A percentile compares a stretch with the other conserved stretches of the same genome.
Conservation (phyloP, 2,888 invertebrate genomes). For the Patella pellucida region DNA sequence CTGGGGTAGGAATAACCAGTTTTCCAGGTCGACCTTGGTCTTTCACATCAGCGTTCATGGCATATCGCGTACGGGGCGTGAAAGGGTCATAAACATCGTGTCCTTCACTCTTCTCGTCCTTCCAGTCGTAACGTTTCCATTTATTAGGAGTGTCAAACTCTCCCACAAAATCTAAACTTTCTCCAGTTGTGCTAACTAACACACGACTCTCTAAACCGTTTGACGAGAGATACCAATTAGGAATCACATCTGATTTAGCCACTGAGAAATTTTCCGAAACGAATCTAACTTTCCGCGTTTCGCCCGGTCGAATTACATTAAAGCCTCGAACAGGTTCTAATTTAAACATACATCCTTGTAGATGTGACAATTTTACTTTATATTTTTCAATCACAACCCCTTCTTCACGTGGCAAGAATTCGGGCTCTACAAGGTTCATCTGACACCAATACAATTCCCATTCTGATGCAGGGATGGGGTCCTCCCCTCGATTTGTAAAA, state of each 20-base stretch:
- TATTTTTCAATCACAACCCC: slow-evolving; percentile 33
- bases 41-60: slow-evolving; percentile 28
- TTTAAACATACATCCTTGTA: slow-evolving; percentile 48
- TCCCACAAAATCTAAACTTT: slow-evolving; percentile 40
- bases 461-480: slow-evolving; percentile 34
- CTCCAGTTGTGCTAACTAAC: slow-evolving; percentile 44
- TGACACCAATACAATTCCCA: slow-evolving; percentile 50
- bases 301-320: slow-evolving; percentile 32
- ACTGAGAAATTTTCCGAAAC: slow-evolving; percentile 38
- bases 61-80: slow-evolving; percentile 32
- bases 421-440: slow-evolving; percentile 35
- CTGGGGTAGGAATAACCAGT: slow-evolving; percentile 37
- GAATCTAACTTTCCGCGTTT: slow-evolving; percentile 31
- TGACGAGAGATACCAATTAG: slow-evolving; percentile 52
- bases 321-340: slow-evolving; percentile 33
- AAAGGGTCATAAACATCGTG: slow-evolving; percentile 33
- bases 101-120: slow-evolving; percentile 19
- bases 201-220: slow-evolving; percentile 37
- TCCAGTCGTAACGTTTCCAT: slow-evolving; percentile 39
- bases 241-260: slow-evolving; percentile 45
- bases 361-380: slow-evolving; percentile 38
- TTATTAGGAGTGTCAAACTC: slow-evolving; percentile 40
- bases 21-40: slow-evolving; percentile 25
- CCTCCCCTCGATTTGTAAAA: slow-evolving; percentile 46
- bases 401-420: slow-evolving; percentile 33